Evolutionary conservation across 2,888 invertebrate species (phyloP).

Genomic region (Drosophila multiciliata): DNA sequence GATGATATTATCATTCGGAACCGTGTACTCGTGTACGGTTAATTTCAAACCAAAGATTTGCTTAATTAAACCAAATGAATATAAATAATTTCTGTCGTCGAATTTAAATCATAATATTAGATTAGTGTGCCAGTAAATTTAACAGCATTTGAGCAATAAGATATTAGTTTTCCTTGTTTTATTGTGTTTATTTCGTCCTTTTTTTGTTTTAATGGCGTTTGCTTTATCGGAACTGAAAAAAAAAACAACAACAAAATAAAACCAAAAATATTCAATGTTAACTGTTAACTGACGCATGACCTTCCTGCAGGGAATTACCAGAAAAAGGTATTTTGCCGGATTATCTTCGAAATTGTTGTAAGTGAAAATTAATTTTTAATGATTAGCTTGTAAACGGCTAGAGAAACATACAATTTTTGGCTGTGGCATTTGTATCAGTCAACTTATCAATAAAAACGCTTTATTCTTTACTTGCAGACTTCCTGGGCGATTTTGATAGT

Average conservation of each 20-base stretch:
- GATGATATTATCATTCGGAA: too few species aligned
- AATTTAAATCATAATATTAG: slow-evolving; percentile 48
- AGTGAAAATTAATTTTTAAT: not conserved
- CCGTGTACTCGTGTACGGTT: too few species aligned
- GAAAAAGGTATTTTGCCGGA: not conserved
- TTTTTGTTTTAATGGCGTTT: slow-evolving; percentile 47
- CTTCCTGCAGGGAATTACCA: not conserved
- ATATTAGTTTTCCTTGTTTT: slow-evolving; percentile 36
- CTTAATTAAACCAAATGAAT: not conserved
- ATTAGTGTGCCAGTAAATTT: slow-evolving; percentile 46
- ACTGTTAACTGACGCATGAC: too few species aligned
- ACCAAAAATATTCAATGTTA: not conserved
- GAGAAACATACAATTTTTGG: not conserved
- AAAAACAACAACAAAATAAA: not conserved
- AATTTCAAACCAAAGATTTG: not conserved
- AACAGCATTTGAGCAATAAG: slow-evolving; percentile 30
- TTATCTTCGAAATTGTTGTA: not conserved
- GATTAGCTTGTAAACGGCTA: not conserved
- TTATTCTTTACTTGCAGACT: slow-evolving; percentile 72
- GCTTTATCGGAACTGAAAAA: slow-evolving; percentile 48
- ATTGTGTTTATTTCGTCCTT: slow-evolving; percentile 7
- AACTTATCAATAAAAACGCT: slow-evolving; percentile 69
- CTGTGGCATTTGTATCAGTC: not conserved
- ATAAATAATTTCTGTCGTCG: slow-evolving; percentile 51
- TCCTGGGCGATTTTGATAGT: slow-evolving; percentile 82